A percentile compares a stretch with the other conserved stretches of the same genome.
phyloP scores from a whole-genome alignment of 2,797 vertebrate genomes.

The Gastrophryne carolinensis region DNA sequence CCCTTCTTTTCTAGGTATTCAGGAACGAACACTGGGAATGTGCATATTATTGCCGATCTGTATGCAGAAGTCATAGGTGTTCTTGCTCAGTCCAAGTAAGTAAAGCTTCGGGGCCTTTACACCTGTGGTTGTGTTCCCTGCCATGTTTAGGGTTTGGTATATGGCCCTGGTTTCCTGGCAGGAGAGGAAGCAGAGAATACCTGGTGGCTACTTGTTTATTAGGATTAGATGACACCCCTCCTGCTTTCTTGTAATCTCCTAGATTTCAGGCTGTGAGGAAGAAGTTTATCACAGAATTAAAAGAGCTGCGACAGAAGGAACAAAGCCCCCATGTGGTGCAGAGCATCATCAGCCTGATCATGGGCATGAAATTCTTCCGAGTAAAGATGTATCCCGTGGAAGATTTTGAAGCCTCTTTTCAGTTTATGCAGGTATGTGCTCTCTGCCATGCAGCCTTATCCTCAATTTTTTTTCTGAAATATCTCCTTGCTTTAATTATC shows the following conservation, averaged over 20 bases:
- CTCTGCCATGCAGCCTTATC: neutral
- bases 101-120: neutral
- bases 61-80: slow-evolving; percentile 97
- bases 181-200: slow-evolving; percentile 20
- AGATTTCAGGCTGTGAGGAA: slow-evolving; percentile 98
- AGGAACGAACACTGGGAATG: slow-evolving; percentile 98
- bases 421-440: slow-evolving; percentile 96
- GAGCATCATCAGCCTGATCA: slow-evolving; percentile 97
- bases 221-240: neutral
- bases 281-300: slow-evolving; percentile 98
- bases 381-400: slow-evolving; percentile 99
- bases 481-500: neutral
- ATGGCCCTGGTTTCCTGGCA: neutral
- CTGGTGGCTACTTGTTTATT: neutral
- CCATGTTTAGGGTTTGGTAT: neutral
- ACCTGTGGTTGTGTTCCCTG: neutral
- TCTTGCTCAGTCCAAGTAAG: slow-evolving; percentile 97
- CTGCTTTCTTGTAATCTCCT: slow-evolving; percentile 46
- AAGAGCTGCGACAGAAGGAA: slow-evolving; percentile 93
- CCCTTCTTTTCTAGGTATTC: slow-evolving; percentile 81
- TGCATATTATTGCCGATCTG: slow-evolving; percentile 97
- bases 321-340: slow-evolving; percentile 95
- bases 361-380: slow-evolving; percentile 99
- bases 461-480: neutral
- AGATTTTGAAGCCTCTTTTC: slow-evolving; percentile 98